Evolutionary conservation across 2,113 vertebrate species (phyloP).

Genomic region (Plotosus lineatus): DNA sequence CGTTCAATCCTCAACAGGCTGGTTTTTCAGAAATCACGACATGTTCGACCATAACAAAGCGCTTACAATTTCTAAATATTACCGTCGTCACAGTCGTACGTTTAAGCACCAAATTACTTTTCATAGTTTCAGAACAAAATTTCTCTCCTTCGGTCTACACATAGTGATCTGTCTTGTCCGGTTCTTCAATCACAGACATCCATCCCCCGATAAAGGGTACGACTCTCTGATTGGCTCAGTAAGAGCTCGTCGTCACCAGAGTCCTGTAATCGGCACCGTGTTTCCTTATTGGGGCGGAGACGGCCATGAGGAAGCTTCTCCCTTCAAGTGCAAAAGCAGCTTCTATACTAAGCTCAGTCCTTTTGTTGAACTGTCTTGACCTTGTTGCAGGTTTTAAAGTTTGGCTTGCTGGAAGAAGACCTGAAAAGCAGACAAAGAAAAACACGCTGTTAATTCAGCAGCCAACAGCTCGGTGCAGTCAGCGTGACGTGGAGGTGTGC

Average conservation of each 20-base stretch:
- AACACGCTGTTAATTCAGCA: background rate
- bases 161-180: conserved; percentile 26
- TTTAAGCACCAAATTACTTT: conserved; percentile 35
- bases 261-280: conserved; percentile 33
- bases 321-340: conserved; percentile 69
- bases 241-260: conserved; percentile 20
- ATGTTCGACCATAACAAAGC: conserved; percentile 29
- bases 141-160: conserved; percentile 13
- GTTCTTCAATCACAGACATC: conserved; percentile 41
- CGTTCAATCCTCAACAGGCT: conserved; percentile 16
- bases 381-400: conserved; percentile 73
- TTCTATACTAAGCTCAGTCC: conserved; percentile 63
- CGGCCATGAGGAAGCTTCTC: conserved; percentile 57
- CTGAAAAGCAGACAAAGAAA: conserved; percentile 60
- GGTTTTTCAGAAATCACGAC: conserved; percentile 26
- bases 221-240: conserved; percentile 50
- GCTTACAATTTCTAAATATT: conserved; percentile 34
- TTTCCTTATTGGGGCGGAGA: conserved; percentile 32
- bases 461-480: background rate
- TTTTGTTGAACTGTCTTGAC: conserved; percentile 39
- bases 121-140: conserved; percentile 8
- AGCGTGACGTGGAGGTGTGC: too few relatives aligned
- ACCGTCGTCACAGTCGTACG: conserved; percentile 13
- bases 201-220: conserved; percentile 51
- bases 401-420: conserved; percentile 95